phyloP scores from a whole-genome alignment of 2,113 vertebrate species.

The Accipiter cooperii region DNA sequence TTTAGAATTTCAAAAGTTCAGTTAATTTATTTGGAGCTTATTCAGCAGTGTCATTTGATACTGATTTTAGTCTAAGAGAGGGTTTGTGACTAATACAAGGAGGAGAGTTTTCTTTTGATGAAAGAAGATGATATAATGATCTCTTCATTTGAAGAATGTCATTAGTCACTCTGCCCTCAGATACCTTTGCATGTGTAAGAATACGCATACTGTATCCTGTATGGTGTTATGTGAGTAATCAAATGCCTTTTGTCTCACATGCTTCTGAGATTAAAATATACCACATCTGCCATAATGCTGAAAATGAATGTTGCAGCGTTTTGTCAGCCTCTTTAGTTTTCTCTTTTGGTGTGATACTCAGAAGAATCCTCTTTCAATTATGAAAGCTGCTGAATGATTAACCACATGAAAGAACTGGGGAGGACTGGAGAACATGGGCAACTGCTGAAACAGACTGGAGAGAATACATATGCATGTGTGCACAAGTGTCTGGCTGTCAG shows the following conservation, averaged over 20 bases:
- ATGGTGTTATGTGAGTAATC: background rate
- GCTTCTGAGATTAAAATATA: background rate
- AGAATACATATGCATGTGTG: background rate
- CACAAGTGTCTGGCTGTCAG: background rate
- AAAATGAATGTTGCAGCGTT: background rate
- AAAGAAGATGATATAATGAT: background rate
- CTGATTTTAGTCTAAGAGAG: background rate
- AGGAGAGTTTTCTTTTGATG: slow-evolving; percentile 4
- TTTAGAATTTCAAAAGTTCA: background rate
- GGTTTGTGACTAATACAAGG: background rate
- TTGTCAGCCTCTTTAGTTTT: background rate
- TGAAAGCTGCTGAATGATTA: background rate
- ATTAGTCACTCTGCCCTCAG: slow-evolving; percentile 4
- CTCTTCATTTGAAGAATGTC: background rate
- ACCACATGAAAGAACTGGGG: background rate
- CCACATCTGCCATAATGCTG: background rate
- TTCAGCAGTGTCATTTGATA: background rate
- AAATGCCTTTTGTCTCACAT: background rate
- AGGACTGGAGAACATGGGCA: accelerated
- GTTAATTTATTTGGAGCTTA: background rate
- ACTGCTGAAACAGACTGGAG: background rate
- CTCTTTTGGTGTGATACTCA: background rate
- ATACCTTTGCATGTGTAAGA: background rate
- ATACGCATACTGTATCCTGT: background rate
- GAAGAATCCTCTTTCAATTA: background rate